These are phyloP conservation scores for Atta colombica DNA, from an alignment of 1,140 invertebrate species.

Conservation along the genomic window DNA sequence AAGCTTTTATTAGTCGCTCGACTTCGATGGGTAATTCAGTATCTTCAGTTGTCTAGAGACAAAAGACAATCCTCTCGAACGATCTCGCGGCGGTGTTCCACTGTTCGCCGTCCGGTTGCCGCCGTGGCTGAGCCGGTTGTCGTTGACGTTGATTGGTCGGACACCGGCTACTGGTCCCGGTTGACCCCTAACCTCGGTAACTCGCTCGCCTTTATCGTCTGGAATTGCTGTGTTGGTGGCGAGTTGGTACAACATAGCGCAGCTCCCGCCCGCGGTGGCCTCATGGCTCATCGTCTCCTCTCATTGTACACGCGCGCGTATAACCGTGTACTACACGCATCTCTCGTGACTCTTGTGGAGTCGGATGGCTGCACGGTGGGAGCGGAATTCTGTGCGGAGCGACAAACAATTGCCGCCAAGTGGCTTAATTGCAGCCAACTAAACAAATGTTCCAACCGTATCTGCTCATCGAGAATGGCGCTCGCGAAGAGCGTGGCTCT, in stretches of 20 bases:
- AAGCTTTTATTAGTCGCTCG: conserved; percentile 41
- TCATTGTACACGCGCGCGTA: conserved; percentile 54
- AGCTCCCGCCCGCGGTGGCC: conserved; percentile 45
- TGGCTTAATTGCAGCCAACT: conserved; percentile 87
- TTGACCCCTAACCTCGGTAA: conserved; percentile 80
- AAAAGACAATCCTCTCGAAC: conserved; percentile 70
- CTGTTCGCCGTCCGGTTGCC: conserved; percentile 26
- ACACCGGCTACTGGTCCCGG: conserved; percentile 80
- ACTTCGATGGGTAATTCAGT: conserved; percentile 65
- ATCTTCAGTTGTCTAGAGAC: conserved; percentile 56
- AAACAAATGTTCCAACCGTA: conserved; percentile 84
- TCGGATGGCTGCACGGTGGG: conserved; percentile 75
- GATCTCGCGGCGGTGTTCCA: conserved; percentile 70
- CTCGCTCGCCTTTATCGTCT: conserved; percentile 81
- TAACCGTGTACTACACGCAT: conserved; percentile 58
- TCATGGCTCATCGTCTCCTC: conserved; percentile 30
- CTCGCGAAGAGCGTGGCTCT: conserved; percentile 44
- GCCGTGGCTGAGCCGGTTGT: conserved; percentile 55
- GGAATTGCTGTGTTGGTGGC: conserved; percentile 77
- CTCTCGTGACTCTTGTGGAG: conserved; percentile 35
- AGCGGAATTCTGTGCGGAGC: conserved; percentile 87
- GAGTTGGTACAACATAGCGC: conserved; percentile 71
- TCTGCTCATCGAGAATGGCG: conserved; percentile 55
- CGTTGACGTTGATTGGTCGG: conserved; percentile 73
- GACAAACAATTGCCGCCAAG: conserved; percentile 87